Evolutionary conservation across 2,888 invertebrate genomes (phyloP).

Genomic region (Plebejus melissa): DNA sequence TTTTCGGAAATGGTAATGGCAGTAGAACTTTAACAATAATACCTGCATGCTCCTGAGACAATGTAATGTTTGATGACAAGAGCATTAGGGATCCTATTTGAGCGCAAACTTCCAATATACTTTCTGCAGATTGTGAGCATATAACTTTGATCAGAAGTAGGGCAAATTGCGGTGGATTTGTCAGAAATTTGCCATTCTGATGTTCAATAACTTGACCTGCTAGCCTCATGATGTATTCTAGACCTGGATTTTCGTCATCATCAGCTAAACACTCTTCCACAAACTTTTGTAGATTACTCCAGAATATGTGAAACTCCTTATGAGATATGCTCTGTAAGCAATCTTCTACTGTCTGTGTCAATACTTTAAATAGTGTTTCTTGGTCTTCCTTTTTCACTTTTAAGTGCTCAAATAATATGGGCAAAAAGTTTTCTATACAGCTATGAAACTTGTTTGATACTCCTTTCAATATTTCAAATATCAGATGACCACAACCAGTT

Average conservation of each 20-base stretch:
- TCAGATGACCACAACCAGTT: constrained; percentile 89
- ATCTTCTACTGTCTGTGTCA: constrained; percentile 82
- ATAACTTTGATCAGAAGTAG: constrained; percentile 76
- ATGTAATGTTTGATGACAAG: constrained; percentile 79
- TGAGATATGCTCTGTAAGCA: constrained; percentile 81
- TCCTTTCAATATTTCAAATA: constrained; percentile 93
- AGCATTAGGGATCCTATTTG: constrained; percentile 80
- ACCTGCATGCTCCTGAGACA: constrained; percentile 86
- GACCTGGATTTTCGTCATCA: constrained; percentile 54
- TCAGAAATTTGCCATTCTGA: constrained; percentile 81
- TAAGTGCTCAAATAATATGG: constrained; percentile 82
- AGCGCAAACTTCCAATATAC: constrained; percentile 67
- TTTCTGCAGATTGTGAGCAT: constrained; percentile 65
- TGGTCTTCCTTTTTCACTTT: constrained; percentile 71
- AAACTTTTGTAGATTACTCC: constrained; percentile 73
- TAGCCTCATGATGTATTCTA: constrained; percentile 75
- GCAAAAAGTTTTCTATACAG: constrained; percentile 85
- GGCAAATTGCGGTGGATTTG: constrained; percentile 79
- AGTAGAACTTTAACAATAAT: constrained; percentile 83
- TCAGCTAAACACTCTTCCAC: constrained; percentile 59
- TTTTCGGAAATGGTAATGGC: constrained; percentile 72
- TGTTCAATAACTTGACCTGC: constrained; percentile 81
- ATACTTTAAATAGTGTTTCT: constrained; percentile 80
- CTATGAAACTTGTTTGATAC: constrained; percentile 92
- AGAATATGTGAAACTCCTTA: constrained; percentile 82